Percentiles rank a stretch among this genome's conserved stretches.
Conservation (phyloP, 2,113 vertebrate genomes). For the Elephas maximus region DNA sequence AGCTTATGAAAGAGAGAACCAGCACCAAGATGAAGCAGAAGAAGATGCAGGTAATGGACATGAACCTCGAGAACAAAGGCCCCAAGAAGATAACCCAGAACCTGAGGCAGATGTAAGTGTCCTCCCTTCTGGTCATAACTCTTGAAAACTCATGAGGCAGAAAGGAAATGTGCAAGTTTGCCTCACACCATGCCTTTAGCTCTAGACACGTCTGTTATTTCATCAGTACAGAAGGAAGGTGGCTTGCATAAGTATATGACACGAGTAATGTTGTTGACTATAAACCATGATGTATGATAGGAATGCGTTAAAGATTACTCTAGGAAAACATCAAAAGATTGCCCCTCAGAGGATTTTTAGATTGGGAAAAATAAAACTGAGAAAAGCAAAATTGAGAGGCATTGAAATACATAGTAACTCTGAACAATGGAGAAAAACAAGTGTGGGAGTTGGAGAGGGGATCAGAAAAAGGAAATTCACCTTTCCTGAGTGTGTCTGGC, state of each 20-base stretch:
- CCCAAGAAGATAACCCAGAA: slow-evolving; percentile 82
- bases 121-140: not conserved
- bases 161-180: not conserved
- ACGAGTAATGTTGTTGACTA: not conserved
- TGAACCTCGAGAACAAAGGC: slow-evolving; percentile 83
- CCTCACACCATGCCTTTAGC: not conserved
- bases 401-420: not conserved
- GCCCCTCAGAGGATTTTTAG: not conserved
- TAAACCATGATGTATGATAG: not conserved
- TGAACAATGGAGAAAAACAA: not conserved
- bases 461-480: not conserved
- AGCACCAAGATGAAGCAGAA: slow-evolving; percentile 89
- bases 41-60: slow-evolving; percentile 87
- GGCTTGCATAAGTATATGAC: not conserved
- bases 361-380: not conserved
- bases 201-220: not conserved
- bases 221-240: not conserved
- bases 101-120: slow-evolving; percentile 83
- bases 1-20: slow-evolving; percentile 90
- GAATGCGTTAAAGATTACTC: not conserved
- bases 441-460: not conserved
- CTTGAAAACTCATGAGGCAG: not conserved
- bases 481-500: too few relatives aligned
- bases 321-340: not conserved
- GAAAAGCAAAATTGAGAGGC: not conserved